A percentile compares a stretch with the other conserved stretches of the same genome.
phyloP scores from a whole-genome alignment of 2,113 vertebrate genomes.

The Platichthys stellatus region DNA sequence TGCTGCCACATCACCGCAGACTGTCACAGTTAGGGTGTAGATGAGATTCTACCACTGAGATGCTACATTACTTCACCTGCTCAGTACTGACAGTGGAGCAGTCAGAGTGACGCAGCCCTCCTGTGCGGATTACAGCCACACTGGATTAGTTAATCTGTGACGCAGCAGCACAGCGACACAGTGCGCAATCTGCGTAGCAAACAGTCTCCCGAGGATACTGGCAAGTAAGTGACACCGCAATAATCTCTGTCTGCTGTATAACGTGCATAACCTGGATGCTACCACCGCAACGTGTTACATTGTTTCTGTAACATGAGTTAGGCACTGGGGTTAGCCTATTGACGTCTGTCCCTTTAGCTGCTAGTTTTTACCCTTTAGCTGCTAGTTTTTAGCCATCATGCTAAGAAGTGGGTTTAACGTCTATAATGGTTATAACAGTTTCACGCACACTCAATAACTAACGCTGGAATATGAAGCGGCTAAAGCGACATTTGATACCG shows the following conservation, averaged over 20 bases:
- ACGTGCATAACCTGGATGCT: neutral
- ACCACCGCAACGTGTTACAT: no score
- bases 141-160: slow-evolving; percentile 69
- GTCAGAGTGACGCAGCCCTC: neutral
- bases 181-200: slow-evolving; percentile 37
- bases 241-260: neutral
- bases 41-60: neutral
- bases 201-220: slow-evolving; percentile 34
- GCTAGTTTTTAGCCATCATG: neutral
- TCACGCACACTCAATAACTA: neutral
- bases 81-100: neutral
- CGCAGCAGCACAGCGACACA: slow-evolving; percentile 62
- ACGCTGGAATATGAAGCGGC: neutral
- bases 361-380: slow-evolving; percentile 2
- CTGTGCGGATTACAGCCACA: slow-evolving; percentile 33
- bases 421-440: no score
- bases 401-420: neutral
- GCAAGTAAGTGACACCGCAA: slow-evolving; percentile 23
- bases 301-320: no score
- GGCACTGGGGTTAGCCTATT: neutral
- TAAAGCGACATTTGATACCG: neutral
- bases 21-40: neutral
- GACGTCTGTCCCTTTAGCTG: neutral
- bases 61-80: neutral
- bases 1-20: neutral